These are phyloP conservation scores for Hesperia comma DNA, from an alignment of 2,888 invertebrate species.

Conservation along the genomic window DNA sequence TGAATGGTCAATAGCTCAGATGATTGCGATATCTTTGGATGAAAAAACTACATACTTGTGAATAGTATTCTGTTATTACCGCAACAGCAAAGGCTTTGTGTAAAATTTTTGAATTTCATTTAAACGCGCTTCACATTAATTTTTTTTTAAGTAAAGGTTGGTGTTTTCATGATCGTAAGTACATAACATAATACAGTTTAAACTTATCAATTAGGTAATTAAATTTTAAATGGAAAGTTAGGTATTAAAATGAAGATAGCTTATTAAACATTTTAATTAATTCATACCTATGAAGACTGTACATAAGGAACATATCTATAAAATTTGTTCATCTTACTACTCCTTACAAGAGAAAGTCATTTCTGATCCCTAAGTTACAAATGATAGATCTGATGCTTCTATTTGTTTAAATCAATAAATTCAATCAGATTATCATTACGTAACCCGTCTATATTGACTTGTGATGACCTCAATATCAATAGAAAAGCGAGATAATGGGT, in stretches of 20 bases:
- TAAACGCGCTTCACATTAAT: too few species aligned
- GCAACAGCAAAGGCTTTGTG: too few species aligned
- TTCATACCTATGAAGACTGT: too few species aligned
- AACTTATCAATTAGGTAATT: too few species aligned
- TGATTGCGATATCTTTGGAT: neutral
- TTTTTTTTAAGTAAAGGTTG: too few species aligned
- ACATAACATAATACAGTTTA: too few species aligned
- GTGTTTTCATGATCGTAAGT: too few species aligned
- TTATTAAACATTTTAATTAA: too few species aligned
- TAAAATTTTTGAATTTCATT: too few species aligned
- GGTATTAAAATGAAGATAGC: too few species aligned
- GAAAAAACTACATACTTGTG: neutral
- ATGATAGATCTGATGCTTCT: constrained; percentile 15
- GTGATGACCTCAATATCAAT: constrained; percentile 58
- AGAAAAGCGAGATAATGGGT: constrained; percentile 72
- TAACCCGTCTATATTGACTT: constrained; percentile 51
- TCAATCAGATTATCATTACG: constrained; percentile 49
- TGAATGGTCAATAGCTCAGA: constrained; percentile 3
- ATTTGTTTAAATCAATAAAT: constrained; percentile 35
- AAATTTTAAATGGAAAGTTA: too few species aligned
- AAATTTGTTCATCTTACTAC: neutral
- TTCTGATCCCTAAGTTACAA: constrained; percentile 15
- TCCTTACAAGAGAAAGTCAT: constrained; percentile 26
- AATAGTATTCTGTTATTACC: neutral
- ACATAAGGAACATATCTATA: too few species aligned